Base-by-base conservation (phyloP, 2,888 invertebrate genomes). In the Acanthopleura granulata region DNA sequence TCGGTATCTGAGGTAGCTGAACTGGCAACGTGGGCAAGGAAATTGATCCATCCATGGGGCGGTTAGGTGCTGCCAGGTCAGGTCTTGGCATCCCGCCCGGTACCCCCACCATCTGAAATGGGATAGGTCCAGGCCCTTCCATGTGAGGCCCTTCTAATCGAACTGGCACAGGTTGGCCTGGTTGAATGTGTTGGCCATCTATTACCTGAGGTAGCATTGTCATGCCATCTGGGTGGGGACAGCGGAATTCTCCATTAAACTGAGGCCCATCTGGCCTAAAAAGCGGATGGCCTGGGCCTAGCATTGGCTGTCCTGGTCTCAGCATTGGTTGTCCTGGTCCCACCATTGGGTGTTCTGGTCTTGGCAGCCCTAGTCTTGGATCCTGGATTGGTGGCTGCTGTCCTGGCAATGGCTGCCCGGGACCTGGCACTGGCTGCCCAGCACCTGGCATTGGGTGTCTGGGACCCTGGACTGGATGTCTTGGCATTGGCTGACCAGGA, bases 231-330 rank as follows among this genome's bases (percentile, higher is more conserved):
- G 72, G 72, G 57, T 75, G 75, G 61, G 73, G 70, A 22, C 75
- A 74, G 62, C 70, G 69, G 18, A 74, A 66, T n/a, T 74, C 72
- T 22, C n/a, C 74, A 22, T 62, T 66, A 40, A 72, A 40, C 49
- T 70, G 73, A 4, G 18, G 49, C 51, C 62, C 66, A 66, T 62
- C 72, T 16, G 40, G 49, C 27, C 40, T 62, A 9, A 62, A 62
- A 15, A 27, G 49, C 14, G 49, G 72, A 29, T 72, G 27, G 51
- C 74, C 75, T 69, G 76, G 50, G 25, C 51, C 69, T 22, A 72
- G 15, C 49, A 69, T 50, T 15, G 76, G 27, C 51, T 74, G 74
- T 62, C 72, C 75, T 49, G 74, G 72, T 61, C 77, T 76, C 74
- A 78, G 75, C 15, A 72, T 29, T 30, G 76, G 66, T 49, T 75